phyloP scores from a whole-genome alignment of 2,888 invertebrate genomes.

The Rapana venosa region DNA sequence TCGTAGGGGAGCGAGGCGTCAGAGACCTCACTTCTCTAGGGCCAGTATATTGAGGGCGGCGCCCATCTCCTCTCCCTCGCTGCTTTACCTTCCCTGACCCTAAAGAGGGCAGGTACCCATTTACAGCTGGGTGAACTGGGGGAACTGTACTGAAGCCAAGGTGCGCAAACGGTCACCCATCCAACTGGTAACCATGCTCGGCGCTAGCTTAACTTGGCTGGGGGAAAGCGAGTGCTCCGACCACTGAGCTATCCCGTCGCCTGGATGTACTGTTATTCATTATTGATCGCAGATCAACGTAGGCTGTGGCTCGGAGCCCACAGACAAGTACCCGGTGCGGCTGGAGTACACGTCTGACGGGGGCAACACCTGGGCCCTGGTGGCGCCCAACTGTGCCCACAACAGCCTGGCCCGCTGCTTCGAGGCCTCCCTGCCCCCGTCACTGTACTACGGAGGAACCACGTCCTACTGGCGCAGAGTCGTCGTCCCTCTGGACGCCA shows the following conservation, averaged over 20 bases:
- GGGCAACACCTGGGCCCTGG: conserved; percentile 77
- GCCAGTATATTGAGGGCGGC: too few species aligned
- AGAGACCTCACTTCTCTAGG: too few species aligned
- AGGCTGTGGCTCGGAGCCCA: conserved; percentile 76
- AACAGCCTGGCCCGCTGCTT: conserved; percentile 69
- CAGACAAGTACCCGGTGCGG: conserved; percentile 73
- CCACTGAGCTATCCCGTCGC: too few species aligned
- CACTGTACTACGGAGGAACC: conserved; percentile 77
- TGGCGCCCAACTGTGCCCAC: conserved; percentile 72
- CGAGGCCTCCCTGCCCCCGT: conserved; percentile 70
- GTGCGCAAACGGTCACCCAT: too few species aligned
- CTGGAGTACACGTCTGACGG: conserved; percentile 78
- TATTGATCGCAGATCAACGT: conserved; percentile 75
- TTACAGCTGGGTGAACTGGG: too few species aligned
- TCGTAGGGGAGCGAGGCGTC: too few species aligned
- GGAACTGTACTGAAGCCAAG: too few species aligned
- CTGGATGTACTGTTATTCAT: not conserved
- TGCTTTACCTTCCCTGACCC: too few species aligned
- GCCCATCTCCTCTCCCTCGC: too few species aligned
- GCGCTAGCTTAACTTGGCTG: too few species aligned
- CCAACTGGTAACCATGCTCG: not conserved
- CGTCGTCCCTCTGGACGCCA: conserved; percentile 73
- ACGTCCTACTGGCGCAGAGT: conserved; percentile 76
- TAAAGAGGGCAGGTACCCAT: too few species aligned
- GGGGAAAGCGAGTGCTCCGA: too few species aligned